These are phyloP conservation scores for Columba guinea DNA, from an alignment of 2,797 vertebrate species.

Conservation along the genomic window DNA sequence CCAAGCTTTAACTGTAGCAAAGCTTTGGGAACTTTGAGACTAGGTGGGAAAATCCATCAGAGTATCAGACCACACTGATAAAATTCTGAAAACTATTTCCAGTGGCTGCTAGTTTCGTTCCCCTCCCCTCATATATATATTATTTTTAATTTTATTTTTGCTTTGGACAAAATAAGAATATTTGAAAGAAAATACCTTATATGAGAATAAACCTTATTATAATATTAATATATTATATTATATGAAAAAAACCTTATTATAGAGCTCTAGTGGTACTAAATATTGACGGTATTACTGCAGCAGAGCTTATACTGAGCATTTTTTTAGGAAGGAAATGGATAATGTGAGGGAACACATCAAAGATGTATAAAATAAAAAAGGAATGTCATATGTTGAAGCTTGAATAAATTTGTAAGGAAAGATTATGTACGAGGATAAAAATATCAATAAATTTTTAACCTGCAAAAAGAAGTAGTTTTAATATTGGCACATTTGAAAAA, in stretches of 20 bases:
- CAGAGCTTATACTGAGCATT: neutral
- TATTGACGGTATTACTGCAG: neutral
- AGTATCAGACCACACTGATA: neutral
- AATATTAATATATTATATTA: no score
- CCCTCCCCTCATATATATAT: no score
- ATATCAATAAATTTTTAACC: neutral
- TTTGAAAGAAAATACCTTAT: neutral
- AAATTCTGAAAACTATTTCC: neutral
- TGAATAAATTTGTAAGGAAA: neutral
- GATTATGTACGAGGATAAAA: neutral
- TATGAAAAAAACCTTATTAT: neutral
- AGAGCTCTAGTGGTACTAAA: neutral
- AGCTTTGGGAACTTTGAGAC: neutral
- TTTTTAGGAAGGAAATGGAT: neutral
- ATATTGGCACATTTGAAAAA: neutral
- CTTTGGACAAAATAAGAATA: neutral
- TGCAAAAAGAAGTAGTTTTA: neutral
- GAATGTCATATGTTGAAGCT: neutral
- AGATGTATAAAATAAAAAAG: neutral
- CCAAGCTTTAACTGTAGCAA: neutral
- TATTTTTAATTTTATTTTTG: neutral
- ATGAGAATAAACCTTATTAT: neutral
- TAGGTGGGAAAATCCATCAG: neutral
- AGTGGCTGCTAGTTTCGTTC: neutral
- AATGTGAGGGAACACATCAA: neutral